These are phyloP conservation scores for Schizopygopsis pylzovi DNA, from an alignment of 2,797 vertebrate genomes.

Conservation along the genomic window DNA sequence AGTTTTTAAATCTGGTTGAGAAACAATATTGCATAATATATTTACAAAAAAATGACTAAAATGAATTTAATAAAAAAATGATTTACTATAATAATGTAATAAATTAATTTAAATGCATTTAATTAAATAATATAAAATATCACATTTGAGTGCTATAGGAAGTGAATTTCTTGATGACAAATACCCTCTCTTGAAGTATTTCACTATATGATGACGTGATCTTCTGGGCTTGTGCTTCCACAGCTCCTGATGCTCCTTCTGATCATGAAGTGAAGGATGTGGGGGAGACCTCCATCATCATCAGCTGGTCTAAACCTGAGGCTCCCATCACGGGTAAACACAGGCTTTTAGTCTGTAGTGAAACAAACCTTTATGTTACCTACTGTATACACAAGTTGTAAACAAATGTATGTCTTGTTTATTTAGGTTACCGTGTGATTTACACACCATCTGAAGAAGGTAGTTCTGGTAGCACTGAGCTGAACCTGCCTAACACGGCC, in stretches of 20 bases:
- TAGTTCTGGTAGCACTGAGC: conserved; percentile 87
- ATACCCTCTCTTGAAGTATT: not conserved
- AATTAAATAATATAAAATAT: too few species aligned
- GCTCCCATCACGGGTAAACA: conserved; percentile 93
- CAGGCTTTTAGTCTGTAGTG: not conserved
- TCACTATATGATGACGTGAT: not conserved
- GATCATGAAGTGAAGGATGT: conserved; percentile 86
- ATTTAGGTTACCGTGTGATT: conserved; percentile 90
- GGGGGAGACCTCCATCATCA: conserved; percentile 88
- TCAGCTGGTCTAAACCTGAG: conserved; percentile 93
- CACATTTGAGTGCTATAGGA: not conserved
- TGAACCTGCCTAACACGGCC: conserved; percentile 90
- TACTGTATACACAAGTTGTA: not conserved
- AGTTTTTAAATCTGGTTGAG: too few species aligned
- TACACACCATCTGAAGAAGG: conserved; percentile 92
- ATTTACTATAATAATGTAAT: not conserved
- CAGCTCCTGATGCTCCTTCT: conserved; percentile 91
- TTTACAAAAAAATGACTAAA: too few species aligned
- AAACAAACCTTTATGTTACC: conserved; percentile 18
- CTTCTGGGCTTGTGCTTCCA: conserved; percentile 15
- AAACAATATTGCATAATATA: too few species aligned
- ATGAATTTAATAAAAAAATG: too few species aligned
- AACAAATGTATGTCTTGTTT: not conserved
- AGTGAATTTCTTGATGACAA: not conserved
- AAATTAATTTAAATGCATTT: too few species aligned